Evolutionary conservation across 2,797 vertebrate genomes (phyloP), one percentile per base, ranked within the genome.

Genomic region (Molothrus aeneus): DNA sequence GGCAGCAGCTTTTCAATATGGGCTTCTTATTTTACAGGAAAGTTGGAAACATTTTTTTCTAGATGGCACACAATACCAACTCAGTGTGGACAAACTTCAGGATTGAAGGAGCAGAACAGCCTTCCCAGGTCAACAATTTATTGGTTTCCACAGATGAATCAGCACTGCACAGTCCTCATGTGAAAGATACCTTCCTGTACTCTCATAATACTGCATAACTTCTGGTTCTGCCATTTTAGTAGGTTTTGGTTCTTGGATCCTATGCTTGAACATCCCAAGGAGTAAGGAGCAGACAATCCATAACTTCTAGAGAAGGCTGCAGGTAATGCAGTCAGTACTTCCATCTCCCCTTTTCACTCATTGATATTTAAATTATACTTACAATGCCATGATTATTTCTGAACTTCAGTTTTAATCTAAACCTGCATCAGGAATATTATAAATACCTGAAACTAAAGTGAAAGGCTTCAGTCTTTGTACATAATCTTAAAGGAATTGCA

Each of bases 41-140:
- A 19, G 6, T 0, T 16, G 3, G 14, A 50, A 38, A 12, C 0
- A 1, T 2, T 3, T 11, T 32, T 48, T 66, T 40, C 14, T 13
- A 42, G 14, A 38, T 1, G 5, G 14, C 6, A 82, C 16, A 60
- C 0, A 1, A 73, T 21, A 63, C 5, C 17, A 68, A 11, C 10
- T 59, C 38, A 25, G 32, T 1, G 4, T 7, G 9, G 31, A 34
- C 8, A 9, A 34, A 63, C 4, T 65, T 51, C 28, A 31, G 38
- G 40, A 69, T 1, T 14, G 24, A 74, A 74, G 5, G 2, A 6
- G 18, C 17, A 72, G 5, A 77, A 16, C 13, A 59, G 7, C 12
- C 10, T 36, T 38, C 18, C 21, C 26, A 66, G 29, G 20, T 25
- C 5, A 25, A 12, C 15, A 59, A 50, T 40, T 63, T 20, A 66